Conservation (phyloP, 2,888 invertebrate species). For the Coleophora flavipennella region DNA sequence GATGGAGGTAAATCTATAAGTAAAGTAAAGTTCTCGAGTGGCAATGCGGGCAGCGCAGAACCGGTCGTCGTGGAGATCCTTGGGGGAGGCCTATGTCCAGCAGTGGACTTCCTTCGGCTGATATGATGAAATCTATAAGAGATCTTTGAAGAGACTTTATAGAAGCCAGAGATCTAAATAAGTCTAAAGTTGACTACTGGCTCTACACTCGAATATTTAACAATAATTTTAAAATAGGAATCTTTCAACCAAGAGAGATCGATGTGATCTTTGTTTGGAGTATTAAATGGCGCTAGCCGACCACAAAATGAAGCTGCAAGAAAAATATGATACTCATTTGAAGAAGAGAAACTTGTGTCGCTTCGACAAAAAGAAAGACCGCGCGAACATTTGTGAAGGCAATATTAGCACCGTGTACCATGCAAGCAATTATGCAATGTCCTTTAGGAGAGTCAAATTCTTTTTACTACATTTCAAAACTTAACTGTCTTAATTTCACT, state of each 20-base stretch:
- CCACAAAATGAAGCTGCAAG: background rate
- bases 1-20: slow-evolving; percentile 2
- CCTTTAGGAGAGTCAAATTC: background rate
- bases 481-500: background rate
- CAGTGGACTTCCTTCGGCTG: too few relatives aligned
- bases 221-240: background rate
- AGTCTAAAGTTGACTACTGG: slow-evolving; percentile 1
- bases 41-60: too few relatives aligned
- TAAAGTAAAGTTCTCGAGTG: too few relatives aligned
- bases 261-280: slow-evolving; percentile 8
- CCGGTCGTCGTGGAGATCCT: too few relatives aligned
- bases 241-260: slow-evolving; percentile 12
- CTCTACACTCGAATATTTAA: too few relatives aligned
- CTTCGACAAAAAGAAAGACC: slow-evolving; percentile 5
- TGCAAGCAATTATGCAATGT: background rate
- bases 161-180: background rate
- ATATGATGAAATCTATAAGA: too few relatives aligned
- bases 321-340: slow-evolving; percentile 7
- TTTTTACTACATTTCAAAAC: background rate
- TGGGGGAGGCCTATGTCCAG: too few relatives aligned
- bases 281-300: slow-evolving; percentile 3
- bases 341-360: slow-evolving; percentile 9
- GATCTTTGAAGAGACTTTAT: slow-evolving; percentile 2
- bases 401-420: background rate
- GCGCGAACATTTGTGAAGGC: background rate